Conservation (phyloP, 2,113 vertebrate genomes). For the Porphyrio hochstetteri region DNA sequence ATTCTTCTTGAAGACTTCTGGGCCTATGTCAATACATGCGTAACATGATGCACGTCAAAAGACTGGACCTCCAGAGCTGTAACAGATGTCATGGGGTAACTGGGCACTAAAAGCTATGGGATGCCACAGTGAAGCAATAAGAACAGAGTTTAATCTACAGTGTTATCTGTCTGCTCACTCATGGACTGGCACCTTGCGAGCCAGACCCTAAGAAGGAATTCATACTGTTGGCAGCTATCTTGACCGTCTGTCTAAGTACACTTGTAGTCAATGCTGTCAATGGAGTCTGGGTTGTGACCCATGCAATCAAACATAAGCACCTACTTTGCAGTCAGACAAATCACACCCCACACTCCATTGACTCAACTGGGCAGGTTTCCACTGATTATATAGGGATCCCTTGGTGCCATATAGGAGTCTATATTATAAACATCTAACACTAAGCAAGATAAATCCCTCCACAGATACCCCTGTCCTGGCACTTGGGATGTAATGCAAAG, state of each 20-base stretch:
- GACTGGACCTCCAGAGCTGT: background rate
- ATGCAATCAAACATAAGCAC: background rate
- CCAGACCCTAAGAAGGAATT: background rate
- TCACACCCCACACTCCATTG: background rate
- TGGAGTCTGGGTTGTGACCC: background rate
- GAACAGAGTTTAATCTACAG: background rate
- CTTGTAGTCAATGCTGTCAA: background rate
- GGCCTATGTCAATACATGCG: rapidly evolving
- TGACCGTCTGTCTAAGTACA: background rate
- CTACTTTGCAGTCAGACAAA: background rate
- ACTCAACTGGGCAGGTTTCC: background rate
- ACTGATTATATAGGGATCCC: background rate
- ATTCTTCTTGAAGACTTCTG: background rate
- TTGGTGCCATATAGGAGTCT: too few relatives aligned
- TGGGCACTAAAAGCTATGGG: background rate
- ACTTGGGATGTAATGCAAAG: background rate
- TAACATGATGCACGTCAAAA: background rate
- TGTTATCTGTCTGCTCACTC: background rate
- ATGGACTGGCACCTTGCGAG: background rate
- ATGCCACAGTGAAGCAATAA: background rate
- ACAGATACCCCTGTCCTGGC: background rate
- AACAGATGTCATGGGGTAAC: rapidly evolving
- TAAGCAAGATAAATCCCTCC: background rate
- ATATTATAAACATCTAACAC: background rate
- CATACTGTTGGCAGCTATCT: background rate